phyloP scores from a whole-genome alignment of 1,140 invertebrate genomes.

The Habropoda laboriosa region DNA sequence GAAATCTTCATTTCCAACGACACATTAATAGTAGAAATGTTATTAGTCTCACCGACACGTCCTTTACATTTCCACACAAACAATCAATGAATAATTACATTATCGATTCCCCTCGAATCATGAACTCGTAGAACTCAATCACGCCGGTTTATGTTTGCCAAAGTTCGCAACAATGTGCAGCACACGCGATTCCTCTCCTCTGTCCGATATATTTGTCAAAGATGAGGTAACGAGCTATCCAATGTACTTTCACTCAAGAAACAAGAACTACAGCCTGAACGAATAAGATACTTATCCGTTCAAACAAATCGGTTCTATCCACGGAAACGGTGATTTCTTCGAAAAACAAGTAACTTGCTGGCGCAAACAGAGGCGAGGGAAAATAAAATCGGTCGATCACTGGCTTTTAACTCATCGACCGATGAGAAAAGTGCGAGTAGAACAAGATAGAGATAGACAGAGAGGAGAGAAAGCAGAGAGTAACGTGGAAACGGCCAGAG shows the following conservation, averaged over 20 bases:
- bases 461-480: constrained; percentile 4
- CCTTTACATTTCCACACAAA: neutral
- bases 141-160: neutral
- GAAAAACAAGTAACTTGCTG: neutral
- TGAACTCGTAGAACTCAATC: too few species aligned
- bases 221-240: neutral
- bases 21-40: too few species aligned
- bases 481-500: constrained; percentile 26
- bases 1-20: too few species aligned
- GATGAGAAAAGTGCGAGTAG: neutral
- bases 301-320: neutral
- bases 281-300: neutral
- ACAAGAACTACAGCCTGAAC: too few species aligned
- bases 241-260: too few species aligned
- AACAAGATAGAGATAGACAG: neutral
- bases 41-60: neutral
- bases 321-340: neutral
- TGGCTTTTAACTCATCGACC: constrained; percentile 37
- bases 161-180: neutral
- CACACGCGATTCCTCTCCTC: neutral
- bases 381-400: constrained; percentile 23
- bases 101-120: neutral
- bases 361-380: neutral
- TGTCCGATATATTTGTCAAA: neutral
- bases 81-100: neutral